Evolutionary conservation across 2,113 vertebrate genomes (phyloP), one percentile per base, ranked within the genome.

Genomic region (Bufo bufo): DNA sequence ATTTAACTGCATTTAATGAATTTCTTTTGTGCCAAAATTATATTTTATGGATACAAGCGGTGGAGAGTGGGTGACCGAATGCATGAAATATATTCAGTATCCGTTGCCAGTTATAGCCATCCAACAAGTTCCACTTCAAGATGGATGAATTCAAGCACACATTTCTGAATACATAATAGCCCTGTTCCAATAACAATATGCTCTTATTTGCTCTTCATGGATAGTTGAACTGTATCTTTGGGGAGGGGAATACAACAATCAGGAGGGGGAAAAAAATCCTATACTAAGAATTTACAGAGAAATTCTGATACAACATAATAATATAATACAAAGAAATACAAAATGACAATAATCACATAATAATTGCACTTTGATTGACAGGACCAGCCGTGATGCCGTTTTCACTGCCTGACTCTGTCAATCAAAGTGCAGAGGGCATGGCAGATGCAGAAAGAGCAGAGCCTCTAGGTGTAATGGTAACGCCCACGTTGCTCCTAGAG

Each of bases 1-100:
- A 50, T 71, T 63, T 90, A 88, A 87, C 87, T 72, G 49, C 2
- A 87, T 90, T 92, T 92, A 78, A 90, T 33, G 87, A 90, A 90
- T 82, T 82, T 85, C 84, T 81, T 89, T 83, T 10, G n/a, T 23
- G 17, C 7, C 33, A 50, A 87, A 4, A 91, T 88, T 20, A 52
- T 52, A 77, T 78, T 82, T 86, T 4, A 82, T 85, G 86, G 77
- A 82, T 85, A 86, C 6, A 83, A 83, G 58, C 2, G 0, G 0
- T 11, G 82, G 85, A 9, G 58, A 77, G 58, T n/a, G 6, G 65
- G 0, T n/a, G 1, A 12, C 0, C 0, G 7, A 81, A 63, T 5
- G 13, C 0, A 1, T 61, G 72, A 90, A 90, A 86, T 59, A 6
- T 10, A 50, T 33, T 85, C 81, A 69, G 16, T 65, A 19, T 75